Conservation (phyloP, 2,888 invertebrate species). For the Chloroclysta siterata region DNA sequence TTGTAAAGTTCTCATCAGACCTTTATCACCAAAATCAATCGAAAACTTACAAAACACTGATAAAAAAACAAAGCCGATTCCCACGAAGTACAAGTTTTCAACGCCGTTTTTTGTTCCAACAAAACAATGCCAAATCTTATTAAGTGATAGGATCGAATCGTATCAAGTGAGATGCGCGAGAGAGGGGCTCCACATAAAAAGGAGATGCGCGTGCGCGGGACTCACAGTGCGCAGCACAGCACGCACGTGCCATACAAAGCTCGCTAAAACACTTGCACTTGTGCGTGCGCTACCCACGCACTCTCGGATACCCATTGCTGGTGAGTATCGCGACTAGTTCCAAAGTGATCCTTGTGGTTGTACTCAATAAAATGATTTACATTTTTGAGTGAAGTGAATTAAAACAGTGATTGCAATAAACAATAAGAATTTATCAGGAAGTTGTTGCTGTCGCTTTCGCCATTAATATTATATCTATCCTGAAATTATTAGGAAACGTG, state of each 20-base stretch:
- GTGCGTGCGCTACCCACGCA: constrained; percentile 30
- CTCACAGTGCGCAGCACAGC: constrained; percentile 51
- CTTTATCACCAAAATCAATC: constrained; percentile 18
- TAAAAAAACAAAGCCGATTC: constrained; percentile 23
- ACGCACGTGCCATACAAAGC: constrained; percentile 31
- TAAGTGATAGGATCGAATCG: constrained; percentile 40
- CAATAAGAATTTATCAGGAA: neutral
- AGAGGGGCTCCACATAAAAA: constrained; percentile 69
- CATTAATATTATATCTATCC: constrained; percentile 6
- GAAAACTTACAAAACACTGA: constrained; percentile 22
- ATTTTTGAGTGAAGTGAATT: constrained; percentile 18
- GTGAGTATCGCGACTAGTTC: constrained; percentile 38
- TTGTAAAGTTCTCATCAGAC: constrained; percentile 1
- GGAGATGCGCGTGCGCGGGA: constrained; percentile 55
- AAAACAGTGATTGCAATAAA: constrained; percentile 18
- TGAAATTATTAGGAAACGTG: constrained; percentile 35
- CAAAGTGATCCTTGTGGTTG: neutral
- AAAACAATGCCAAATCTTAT: constrained; percentile 33
- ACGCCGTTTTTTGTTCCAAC: constrained; percentile 24
- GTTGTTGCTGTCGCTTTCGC: constrained; percentile 10
- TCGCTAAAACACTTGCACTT: constrained; percentile 5
- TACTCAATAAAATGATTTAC: too few species aligned
- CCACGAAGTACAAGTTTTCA: constrained; percentile 24
- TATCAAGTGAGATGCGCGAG: constrained; percentile 38
- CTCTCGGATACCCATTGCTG: constrained; percentile 35